Conservation (phyloP, 2,113 vertebrate species). For the Peromyscus maniculatus region DNA sequence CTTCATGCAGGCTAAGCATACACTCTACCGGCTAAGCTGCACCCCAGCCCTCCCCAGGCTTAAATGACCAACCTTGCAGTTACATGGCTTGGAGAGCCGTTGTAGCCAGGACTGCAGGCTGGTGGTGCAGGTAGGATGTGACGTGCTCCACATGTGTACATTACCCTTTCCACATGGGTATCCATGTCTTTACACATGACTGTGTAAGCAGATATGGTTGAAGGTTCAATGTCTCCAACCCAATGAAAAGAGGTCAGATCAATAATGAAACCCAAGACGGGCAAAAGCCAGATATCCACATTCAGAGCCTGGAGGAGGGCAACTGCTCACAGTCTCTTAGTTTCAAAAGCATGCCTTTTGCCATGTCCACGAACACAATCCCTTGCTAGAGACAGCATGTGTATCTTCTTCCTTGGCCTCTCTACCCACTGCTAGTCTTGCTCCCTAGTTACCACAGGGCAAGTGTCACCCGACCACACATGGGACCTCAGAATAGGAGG, state of each 20-base stretch:
- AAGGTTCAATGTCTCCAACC: not conserved
- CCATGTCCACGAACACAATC: fast-evolving
- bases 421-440: not conserved
- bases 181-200: not conserved
- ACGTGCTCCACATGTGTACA: not conserved
- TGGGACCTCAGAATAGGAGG: conserved; percentile 67
- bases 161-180: fast-evolving
- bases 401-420: not conserved
- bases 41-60: not conserved
- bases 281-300: fast-evolving
- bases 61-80: not conserved
- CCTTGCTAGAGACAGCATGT: fast-evolving
- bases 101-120: not conserved
- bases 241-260: no score
- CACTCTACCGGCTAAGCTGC: not conserved
- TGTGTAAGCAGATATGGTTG: fast-evolving
- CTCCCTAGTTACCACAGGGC: conserved; percentile 45
- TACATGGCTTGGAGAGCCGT: not conserved
- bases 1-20: not conserved
- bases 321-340: fast-evolving
- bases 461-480: not conserved
- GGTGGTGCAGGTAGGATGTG: conserved; percentile 41
- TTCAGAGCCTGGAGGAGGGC: fast-evolving
- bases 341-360: fast-evolving
- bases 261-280: fast-evolving